Evolutionary conservation across 2,113 vertebrate genomes (phyloP).

Genomic region (Xiphophorus couchianus): DNA sequence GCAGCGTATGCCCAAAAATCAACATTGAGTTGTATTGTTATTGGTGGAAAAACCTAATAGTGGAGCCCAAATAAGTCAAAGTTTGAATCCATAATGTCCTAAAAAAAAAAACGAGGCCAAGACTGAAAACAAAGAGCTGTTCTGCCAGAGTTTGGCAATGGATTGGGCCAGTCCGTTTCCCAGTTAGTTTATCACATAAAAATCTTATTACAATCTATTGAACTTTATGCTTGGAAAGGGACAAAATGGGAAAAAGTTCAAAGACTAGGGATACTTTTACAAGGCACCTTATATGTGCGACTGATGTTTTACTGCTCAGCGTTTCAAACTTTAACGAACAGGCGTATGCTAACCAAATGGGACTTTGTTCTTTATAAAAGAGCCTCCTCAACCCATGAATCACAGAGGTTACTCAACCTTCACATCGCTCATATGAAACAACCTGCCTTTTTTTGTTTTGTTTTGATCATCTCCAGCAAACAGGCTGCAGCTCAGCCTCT

Average conservation of each 20-base stretch:
- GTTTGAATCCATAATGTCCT: no score
- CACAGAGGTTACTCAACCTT: slow-evolving; percentile 1
- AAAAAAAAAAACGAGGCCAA: no score
- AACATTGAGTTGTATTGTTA: no score
- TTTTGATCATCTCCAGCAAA: slow-evolving; percentile 63
- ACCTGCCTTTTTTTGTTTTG: slow-evolving; percentile 44
- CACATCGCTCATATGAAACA: slow-evolving; percentile 13
- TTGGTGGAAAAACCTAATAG: no score
- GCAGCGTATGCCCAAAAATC: no score
- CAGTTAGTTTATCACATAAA: no score
- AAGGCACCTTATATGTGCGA: neutral
- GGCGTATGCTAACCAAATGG: neutral
- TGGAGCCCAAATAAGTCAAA: no score
- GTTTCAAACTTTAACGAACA: neutral
- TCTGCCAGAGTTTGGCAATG: no score
- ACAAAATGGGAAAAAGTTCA: neutral
- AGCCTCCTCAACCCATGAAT: neutral
- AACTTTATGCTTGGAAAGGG: no score
- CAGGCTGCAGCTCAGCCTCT: slow-evolving; percentile 73
- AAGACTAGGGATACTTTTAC: neutral
- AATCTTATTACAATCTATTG: no score
- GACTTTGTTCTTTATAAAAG: neutral
- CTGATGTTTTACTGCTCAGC: neutral
- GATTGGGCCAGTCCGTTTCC: no score
- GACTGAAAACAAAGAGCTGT: no score